phyloP scores from a whole-genome alignment of 2,113 vertebrate genomes.

The Fulmarus glacialis region DNA sequence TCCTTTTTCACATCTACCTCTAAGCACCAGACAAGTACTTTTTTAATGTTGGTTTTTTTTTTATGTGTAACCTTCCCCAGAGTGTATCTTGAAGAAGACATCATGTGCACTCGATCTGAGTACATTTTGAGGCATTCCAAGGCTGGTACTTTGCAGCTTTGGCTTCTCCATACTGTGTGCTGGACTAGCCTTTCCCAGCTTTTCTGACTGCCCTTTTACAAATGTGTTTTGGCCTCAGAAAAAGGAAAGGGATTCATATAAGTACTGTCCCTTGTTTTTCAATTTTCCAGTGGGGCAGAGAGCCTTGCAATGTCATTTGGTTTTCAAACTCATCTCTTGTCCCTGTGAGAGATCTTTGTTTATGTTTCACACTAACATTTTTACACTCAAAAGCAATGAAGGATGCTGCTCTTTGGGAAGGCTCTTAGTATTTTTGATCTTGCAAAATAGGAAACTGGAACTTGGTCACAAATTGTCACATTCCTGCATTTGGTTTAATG shows the following conservation, averaged over 20 bases:
- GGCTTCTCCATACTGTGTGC: not conserved
- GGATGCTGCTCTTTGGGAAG: not conserved
- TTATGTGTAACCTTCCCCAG: not conserved
- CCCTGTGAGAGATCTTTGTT: not conserved
- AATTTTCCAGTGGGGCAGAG: not conserved
- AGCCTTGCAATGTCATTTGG: not conserved
- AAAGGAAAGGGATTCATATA: not conserved
- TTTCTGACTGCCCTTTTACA: not conserved
- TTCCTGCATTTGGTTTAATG: not conserved
- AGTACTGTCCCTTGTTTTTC: not conserved
- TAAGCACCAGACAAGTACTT: not conserved
- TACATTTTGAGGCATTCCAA: not conserved
- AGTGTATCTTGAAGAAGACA: not conserved
- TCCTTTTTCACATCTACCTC: not conserved
- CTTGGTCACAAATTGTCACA: not conserved
- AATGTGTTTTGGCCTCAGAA: not conserved
- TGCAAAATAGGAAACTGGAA: not conserved
- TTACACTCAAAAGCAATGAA: not conserved
- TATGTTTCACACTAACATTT: not conserved
- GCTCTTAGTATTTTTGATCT: not conserved
- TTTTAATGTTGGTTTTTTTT: not conserved
- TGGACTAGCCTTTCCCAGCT: not conserved
- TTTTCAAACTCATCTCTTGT: not conserved
- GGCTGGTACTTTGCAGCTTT: not conserved
- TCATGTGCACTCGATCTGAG: not conserved